Base-by-base conservation (phyloP, 2,888 invertebrate genomes). In the Ditula angustiorana region DNA sequence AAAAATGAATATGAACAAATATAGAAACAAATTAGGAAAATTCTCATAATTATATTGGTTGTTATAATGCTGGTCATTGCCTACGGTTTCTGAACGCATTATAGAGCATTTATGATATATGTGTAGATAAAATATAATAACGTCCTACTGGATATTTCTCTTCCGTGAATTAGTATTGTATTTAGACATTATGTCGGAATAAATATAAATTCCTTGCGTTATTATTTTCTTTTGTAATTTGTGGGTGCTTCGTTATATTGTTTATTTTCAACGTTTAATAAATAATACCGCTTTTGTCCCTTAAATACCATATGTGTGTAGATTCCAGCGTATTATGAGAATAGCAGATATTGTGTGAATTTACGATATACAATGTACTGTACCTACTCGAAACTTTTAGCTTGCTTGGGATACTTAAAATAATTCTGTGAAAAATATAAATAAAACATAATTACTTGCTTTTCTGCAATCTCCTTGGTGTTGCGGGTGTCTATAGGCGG, bases 181-280 rank as follows among this genome's bases (percentile, higher is more conserved):
- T 87, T 83, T 83, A 85, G 85, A 82, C 78, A 79, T 83, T 80
- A 83, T 80, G 71, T 77, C 62, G 78, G 76, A 80, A 87, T 85
- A 86, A 87, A 86, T 85, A 83, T 79, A 78, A 79, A 79, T 74
- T 79, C 75, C 76, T 77, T 79, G 78, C 78, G 77, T 76, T 73
- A 73, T 60, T 75, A 75, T 79, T 84, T 82, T 82, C 81, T 78
- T 79, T 77, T 76, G 83, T 82, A 84, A 86, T 85, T 83, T 83
- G 80, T 75, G 74, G 70, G 52, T 69, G 41, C 50, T 24, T 57
- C 44, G 57, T 63, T 52, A 56, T 16, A 26, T 21, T 41, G 55
- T 41, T 41, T 56, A 33, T 63, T 57, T 52, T 33, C 13, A 56
- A 21, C 55, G 61, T 50, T 57, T 57, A 41, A 50, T 52, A 33